Conservation (phyloP, 2,113 vertebrate species). For the Nothobranchius kuhntae region DNA sequence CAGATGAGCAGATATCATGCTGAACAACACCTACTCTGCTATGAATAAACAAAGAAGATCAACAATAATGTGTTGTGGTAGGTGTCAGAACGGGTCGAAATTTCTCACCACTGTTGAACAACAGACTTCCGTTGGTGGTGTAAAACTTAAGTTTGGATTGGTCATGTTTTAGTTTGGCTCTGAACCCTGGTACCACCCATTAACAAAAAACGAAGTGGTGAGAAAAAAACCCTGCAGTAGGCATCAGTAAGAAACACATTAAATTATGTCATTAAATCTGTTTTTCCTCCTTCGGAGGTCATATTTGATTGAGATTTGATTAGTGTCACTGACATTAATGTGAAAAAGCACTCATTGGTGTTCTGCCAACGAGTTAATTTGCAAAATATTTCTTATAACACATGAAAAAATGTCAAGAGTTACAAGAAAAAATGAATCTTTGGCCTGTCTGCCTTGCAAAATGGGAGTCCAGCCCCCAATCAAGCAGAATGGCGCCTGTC, state of each 20-base stretch:
- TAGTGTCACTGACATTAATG: background rate
- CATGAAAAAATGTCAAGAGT: constrained; percentile 13
- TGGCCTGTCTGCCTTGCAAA: constrained; percentile 27
- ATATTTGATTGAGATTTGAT: background rate
- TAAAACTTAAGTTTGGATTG: constrained; percentile 5
- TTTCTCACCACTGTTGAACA: constrained; percentile 1
- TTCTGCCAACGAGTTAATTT: constrained; percentile 16
- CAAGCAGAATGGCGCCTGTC: constrained; percentile 48
- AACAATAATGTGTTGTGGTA: constrained; percentile 1
- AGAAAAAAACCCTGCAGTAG: background rate
- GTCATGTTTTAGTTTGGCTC: constrained; percentile 11
- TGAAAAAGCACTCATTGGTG: constrained; percentile 6
- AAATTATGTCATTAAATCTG: background rate
- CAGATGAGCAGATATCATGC: constrained; percentile 24
- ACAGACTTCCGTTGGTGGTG: background rate
- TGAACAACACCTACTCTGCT: constrained; percentile 16
- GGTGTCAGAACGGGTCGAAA: background rate
- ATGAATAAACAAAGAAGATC: constrained; percentile 23
- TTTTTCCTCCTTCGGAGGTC: background rate
- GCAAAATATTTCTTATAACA: constrained; percentile 16
- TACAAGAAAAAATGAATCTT: constrained; percentile 30
- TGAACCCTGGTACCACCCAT: background rate
- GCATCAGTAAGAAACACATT: background rate
- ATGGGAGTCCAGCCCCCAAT: constrained; percentile 50
- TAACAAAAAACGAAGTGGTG: constrained; percentile 7